A percentile compares a stretch with the other conserved stretches of the same genome.
Evolutionary conservation across 2,797 vertebrate species (phyloP).

Genomic region (Hipposideros larvatus): DNA sequence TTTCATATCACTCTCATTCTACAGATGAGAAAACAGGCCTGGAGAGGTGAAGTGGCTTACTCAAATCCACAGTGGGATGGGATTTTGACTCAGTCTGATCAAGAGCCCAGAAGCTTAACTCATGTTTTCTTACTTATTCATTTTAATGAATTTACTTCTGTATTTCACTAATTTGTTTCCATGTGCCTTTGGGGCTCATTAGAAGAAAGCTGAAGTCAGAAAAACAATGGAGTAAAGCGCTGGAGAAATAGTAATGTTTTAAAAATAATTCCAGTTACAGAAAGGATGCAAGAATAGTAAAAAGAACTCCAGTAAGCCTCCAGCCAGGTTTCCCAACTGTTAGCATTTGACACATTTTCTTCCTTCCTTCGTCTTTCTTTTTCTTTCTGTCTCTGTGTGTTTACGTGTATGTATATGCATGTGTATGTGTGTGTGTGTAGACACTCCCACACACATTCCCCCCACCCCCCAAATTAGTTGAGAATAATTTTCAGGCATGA

Average conservation of each 20-base stretch:
- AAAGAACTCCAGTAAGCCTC: neutral
- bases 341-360: neutral
- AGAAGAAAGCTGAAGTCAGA: neutral
- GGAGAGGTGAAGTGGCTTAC: neutral
- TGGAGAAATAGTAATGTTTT: neutral
- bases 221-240: neutral
- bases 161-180: constrained; percentile 18
- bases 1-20: neutral
- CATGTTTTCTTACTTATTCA: neutral
- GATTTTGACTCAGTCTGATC: constrained; percentile 30
- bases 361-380: too few relatives aligned
- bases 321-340: neutral
- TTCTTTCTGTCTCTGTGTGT: too few relatives aligned
- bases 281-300: constrained; percentile 27
- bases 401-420: neutral
- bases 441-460: neutral
- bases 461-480: neutral
- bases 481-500: neutral
- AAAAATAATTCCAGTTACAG: neutral
- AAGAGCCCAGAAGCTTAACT: neutral
- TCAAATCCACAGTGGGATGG: neutral
- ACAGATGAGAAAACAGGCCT: neutral
- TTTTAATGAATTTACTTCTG: neutral
- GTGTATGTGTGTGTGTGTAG: neutral
- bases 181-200: neutral